A percentile compares a stretch with the other conserved stretches of the same genome.
phyloP scores from a whole-genome alignment of 2,113 vertebrate genomes.

The Perca schrenkii region DNA sequence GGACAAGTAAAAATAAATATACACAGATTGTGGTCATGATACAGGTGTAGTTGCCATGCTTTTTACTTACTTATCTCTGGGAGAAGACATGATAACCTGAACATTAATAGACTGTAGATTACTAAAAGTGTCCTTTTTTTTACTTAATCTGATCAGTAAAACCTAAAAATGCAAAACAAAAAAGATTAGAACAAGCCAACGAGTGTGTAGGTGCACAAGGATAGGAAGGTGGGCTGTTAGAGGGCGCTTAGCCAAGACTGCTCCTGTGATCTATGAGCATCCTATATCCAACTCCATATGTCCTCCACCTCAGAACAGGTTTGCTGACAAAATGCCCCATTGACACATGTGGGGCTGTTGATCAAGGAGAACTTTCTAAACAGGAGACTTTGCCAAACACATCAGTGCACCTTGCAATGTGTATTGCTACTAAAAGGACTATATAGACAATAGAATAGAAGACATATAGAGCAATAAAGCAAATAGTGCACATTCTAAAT shows the following conservation, averaged over 20 bases:
- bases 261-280: conserved; percentile 49
- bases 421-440: neutral
- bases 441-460: neutral
- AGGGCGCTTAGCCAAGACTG: conserved; percentile 16
- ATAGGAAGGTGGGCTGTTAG: neutral
- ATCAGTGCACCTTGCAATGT: neutral
- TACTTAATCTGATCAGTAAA: conserved; percentile 25
- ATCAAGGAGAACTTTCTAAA: neutral
- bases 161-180: conserved; percentile 6
- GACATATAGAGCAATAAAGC: neutral
- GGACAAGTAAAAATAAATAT: neutral
- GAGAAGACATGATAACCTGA: neutral
- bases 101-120: neutral
- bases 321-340: conserved; percentile 29
- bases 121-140: neutral
- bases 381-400: neutral
- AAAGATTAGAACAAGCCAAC: neutral
- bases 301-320: conserved; percentile 20
- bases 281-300: conserved; percentile 32
- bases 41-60: neutral
- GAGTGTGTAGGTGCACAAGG: neutral
- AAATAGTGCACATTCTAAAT: neutral
- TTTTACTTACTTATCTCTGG: neutral
- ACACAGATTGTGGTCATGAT: neutral
- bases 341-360: conserved; percentile 6